A percentile compares a stretch with the other conserved stretches of the same genome.
These are phyloP conservation scores for Chanos chanos DNA, from an alignment of 2,797 vertebrate genomes.

Conservation along the genomic window DNA sequence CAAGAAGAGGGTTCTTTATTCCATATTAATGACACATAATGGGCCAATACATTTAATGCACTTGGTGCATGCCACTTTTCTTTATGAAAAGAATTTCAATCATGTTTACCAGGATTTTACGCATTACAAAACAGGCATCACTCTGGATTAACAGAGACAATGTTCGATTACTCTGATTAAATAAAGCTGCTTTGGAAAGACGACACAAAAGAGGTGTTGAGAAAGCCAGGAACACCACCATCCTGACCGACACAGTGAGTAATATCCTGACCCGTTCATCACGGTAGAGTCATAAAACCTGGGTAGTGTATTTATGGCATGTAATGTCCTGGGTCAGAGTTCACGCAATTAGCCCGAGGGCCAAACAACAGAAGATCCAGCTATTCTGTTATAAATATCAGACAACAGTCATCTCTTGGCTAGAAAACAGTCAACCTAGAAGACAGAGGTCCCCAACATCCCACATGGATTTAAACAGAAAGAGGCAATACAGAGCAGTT, in stretches of 20 bases:
- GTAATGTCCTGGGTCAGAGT: background rate
- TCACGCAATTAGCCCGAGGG: background rate
- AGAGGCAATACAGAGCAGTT: background rate
- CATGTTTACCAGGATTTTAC: too few species aligned
- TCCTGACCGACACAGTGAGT: too few species aligned
- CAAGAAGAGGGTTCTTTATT: background rate
- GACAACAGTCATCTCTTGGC: background rate
- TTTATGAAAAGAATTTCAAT: background rate
- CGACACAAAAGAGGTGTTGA: too few species aligned
- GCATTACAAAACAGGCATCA: too few species aligned
- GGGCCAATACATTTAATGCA: background rate
- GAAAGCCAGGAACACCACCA: too few species aligned
- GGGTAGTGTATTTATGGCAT: background rate
- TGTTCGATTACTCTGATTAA: too few species aligned
- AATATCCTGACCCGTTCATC: too few species aligned
- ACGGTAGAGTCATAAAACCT: too few species aligned
- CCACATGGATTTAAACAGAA: background rate
- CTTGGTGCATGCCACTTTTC: background rate
- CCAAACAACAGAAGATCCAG: background rate
- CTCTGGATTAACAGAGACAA: too few species aligned
- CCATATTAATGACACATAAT: too few species aligned
- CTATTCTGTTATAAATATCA: background rate
- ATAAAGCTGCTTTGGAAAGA: too few species aligned
- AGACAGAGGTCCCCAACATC: background rate
- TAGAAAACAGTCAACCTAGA: background rate